A percentile compares a stretch with the other conserved stretches of the same genome.
phyloP scores from a whole-genome alignment of 2,888 invertebrate genomes.

The Sussaba pulchella region DNA sequence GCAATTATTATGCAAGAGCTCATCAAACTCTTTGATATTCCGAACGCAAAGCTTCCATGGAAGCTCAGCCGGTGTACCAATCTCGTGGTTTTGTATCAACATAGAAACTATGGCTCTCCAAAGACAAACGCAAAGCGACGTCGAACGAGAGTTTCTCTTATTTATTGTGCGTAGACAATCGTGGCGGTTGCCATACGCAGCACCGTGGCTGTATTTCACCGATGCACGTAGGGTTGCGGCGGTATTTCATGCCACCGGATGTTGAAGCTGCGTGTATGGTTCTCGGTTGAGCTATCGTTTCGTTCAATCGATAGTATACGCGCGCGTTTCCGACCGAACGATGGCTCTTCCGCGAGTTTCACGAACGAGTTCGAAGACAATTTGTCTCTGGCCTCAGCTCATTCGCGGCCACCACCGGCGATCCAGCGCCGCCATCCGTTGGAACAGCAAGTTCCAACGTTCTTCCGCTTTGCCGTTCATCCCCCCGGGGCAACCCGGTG shows the following conservation, averaged over 20 bases:
- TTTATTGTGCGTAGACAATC: neutral
- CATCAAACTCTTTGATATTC: conserved; percentile 1
- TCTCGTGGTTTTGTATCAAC: neutral
- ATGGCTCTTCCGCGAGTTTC: conserved; percentile 43
- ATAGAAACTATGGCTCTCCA: conserved; percentile 17
- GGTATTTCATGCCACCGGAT: neutral
- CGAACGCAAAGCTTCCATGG: neutral
- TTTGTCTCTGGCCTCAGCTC: conserved; percentile 53
- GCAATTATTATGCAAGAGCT: too few species aligned
- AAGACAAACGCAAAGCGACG: conserved; percentile 26
- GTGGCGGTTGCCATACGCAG: neutral
- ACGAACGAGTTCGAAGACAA: conserved; percentile 61
- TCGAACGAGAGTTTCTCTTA: neutral
- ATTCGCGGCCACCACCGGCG: conserved; percentile 28
- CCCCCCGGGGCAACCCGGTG: conserved; percentile 22
- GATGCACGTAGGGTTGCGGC: neutral
- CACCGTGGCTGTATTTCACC: neutral
- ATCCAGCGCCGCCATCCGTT: conserved; percentile 47
- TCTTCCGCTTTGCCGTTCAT: conserved; percentile 17
- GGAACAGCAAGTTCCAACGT: conserved; percentile 44
- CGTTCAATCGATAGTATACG: conserved; percentile 47
- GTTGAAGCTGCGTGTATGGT: conserved; percentile 21
- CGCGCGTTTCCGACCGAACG: neutral
- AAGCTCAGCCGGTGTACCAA: neutral
- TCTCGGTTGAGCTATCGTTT: conserved; percentile 43